These are phyloP conservation scores for Xenops minutus DNA, from an alignment of 2,797 vertebrate genomes.

Conservation along the genomic window DNA sequence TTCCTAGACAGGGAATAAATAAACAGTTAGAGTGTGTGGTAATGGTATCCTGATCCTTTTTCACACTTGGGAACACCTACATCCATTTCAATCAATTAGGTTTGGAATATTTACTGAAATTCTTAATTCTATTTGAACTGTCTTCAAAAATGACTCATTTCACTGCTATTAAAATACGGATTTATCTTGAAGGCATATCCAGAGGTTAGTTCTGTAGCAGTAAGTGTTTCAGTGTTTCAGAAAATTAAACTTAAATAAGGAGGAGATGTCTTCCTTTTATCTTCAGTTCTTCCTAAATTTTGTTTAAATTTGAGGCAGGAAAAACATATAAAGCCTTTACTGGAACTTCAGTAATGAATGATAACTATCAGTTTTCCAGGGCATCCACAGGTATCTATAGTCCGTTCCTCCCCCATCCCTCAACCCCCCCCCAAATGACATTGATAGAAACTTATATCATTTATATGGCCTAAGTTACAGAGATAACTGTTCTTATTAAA, in stretches of 20 bases:
- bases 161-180: conserved; percentile 61
- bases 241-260: conserved; percentile 23
- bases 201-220: conserved; percentile 25
- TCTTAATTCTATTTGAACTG: conserved; percentile 67
- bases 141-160: conserved; percentile 76
- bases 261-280: background rate
- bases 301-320: background rate
- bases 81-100: conserved; percentile 79
- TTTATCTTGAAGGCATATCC: conserved; percentile 52
- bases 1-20: conserved; percentile 89
- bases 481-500: background rate
- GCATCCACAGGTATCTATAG: background rate
- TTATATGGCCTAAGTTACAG: background rate
- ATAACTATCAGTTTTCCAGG: background rate
- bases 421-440: background rate
- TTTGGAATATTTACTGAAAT: conserved; percentile 78
- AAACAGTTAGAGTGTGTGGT: conserved; percentile 90
- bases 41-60: conserved; percentile 94
- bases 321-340: background rate
- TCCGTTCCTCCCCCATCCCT: background rate
- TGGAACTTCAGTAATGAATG: background rate
- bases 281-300: conserved; percentile 2
- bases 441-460: background rate
- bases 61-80: conserved; percentile 84
- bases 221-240: conserved; percentile 20